Base-by-base conservation (phyloP, 2,797 vertebrate species). In the Hippoglossus hippoglossus region DNA sequence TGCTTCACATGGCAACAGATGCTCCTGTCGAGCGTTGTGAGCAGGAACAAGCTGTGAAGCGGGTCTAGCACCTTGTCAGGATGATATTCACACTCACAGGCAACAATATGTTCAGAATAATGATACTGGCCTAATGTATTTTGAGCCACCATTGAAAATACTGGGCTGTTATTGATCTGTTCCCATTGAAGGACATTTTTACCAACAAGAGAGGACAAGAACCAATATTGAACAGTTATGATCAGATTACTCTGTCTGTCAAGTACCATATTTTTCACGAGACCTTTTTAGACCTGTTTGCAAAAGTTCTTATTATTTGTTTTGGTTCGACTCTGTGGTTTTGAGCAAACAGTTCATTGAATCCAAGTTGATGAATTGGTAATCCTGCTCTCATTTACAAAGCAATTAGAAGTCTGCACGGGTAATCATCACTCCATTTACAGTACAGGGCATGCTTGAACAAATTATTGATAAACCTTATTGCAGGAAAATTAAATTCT, bases 391-490 rank as follows among this genome's bases (percentile, higher is more conserved):
- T 86, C 74, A 87, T 87, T 88, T 90, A 80, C 79, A 80, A 76
- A 67, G 25, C 86, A 90, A 89, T 91, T 92, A 85, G 75, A 73
- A 80, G 84, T 83, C 76, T 84, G 73, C 69, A 73, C 77, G 79
- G 85, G 84, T 83, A 91, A 91, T 92, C 85, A 89, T 86, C 82
- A 63, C 83, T 86, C 63, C 62, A 82, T 90, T 86, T 90, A 69
- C 78, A 83, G 76, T 90, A 78, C 81, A 85, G 55, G 84, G 25
- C 84, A 88, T 74, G 90, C 87, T 88, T 77, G 81, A 89, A 66
- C 76, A 86, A 80, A 75, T 85, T 90, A 93, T 90, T 91, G 90
- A 88, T 90, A 86, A 90, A 87, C 65, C 39, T 60, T 63, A 85
- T 80, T 79, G 67, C 65, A 77, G 69, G 59, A 83, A 90, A 84